Conservation (phyloP, 1,140 invertebrate species). For the Drosophila repleta region DNA sequence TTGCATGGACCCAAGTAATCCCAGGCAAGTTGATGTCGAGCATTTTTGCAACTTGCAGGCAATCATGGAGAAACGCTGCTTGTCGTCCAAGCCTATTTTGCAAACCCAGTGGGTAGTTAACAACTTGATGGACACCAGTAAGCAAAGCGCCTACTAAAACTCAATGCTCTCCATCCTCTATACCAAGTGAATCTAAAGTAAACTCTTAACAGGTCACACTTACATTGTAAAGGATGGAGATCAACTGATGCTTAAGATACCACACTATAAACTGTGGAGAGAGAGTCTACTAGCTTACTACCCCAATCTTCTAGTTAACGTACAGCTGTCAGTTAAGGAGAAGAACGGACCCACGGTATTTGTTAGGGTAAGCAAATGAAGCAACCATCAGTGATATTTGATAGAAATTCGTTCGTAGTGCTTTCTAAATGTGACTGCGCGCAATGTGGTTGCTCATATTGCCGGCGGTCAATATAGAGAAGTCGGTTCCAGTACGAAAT, state of each 20-base stretch:
- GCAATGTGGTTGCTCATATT: constrained; percentile 22
- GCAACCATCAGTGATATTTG: no score
- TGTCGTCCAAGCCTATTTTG: not conserved
- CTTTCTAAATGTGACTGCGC: constrained; percentile 25
- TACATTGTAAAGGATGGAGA: not conserved
- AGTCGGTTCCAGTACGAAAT: not conserved
- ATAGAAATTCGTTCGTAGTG: constrained; percentile 9
- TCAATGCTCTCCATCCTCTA: not conserved
- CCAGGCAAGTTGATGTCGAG: constrained; percentile 2
- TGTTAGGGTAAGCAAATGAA: not conserved
- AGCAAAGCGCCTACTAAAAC: not conserved
- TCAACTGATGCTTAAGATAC: constrained; percentile 29
- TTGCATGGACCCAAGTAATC: not conserved
- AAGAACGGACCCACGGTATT: not conserved
- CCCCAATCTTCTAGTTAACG: constrained; percentile 11
- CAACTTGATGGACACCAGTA: constrained; percentile 2
- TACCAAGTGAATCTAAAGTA: not conserved
- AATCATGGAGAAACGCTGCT: constrained; percentile 17
- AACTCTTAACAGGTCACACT: not conserved
- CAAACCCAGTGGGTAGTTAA: constrained; percentile 8
- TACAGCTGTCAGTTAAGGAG: constrained; percentile 15
- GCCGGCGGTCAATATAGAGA: constrained; percentile 22
- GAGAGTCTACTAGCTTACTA: not conserved
- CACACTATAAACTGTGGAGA: constrained; percentile 14
- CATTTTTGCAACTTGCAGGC: constrained; percentile 29